Evolutionary conservation across 2,113 vertebrate species (phyloP).

Genomic region (Zosterops japonicus): DNA sequence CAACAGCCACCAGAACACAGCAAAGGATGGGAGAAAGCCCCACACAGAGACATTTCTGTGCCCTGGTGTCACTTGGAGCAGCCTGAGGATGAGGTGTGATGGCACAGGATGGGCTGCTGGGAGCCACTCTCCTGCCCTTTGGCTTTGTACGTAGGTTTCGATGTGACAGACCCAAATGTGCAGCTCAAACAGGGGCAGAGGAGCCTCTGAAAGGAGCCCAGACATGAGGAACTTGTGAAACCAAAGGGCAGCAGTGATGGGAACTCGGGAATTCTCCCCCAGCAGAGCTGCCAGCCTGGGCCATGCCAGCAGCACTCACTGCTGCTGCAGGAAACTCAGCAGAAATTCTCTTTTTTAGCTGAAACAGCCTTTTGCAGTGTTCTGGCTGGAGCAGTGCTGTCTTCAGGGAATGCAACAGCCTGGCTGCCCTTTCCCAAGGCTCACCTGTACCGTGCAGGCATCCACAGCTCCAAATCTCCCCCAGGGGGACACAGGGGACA

Average conservation of each 20-base stretch:
- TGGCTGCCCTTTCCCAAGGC: neutral
- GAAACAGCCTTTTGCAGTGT: rapidly evolving
- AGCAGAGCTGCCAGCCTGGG: neutral
- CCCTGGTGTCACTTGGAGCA: neutral
- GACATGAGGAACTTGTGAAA: neutral
- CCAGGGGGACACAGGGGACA: rapidly evolving
- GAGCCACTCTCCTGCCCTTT: neutral
- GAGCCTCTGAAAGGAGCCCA: neutral
- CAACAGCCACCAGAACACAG: neutral
- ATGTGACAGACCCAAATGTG: neutral
- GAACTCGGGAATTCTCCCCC: neutral
- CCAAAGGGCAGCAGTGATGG: neutral
- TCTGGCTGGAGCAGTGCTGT: neutral
- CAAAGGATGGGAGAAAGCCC: neutral
- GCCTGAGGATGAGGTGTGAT: neutral
- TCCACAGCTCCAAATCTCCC: rapidly evolving
- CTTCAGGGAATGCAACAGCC: neutral
- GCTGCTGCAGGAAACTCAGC: neutral
- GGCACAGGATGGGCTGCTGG: neutral
- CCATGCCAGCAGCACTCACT: neutral
- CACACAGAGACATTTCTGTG: neutral
- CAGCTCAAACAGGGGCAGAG: neutral
- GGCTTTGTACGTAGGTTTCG: neutral
- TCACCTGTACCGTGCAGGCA: neutral
- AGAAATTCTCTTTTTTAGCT: neutral